These are phyloP conservation scores for Pimpla rufipes DNA, from an alignment of 2,888 invertebrate species.

Conservation along the genomic window DNA sequence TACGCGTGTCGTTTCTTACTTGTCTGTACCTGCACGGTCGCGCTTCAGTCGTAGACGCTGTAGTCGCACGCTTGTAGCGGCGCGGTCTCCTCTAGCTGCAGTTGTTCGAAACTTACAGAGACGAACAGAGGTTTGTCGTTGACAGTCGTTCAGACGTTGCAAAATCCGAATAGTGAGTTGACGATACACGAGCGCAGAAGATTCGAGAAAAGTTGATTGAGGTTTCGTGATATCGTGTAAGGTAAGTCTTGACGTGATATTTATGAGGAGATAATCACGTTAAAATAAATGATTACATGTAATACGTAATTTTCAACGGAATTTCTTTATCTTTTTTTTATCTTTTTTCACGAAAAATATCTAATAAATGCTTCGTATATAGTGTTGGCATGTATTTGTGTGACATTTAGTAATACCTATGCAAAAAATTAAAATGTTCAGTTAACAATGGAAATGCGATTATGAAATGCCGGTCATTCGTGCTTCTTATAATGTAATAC, in stretches of 20 bases:
- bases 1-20: conserved; percentile 7
- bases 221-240: too few relatives aligned
- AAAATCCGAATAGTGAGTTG: neutral
- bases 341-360: neutral
- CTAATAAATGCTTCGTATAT: neutral
- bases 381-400: neutral
- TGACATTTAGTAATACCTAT: too few relatives aligned
- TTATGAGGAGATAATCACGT: too few relatives aligned
- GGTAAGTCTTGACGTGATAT: too few relatives aligned
- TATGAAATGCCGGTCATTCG: neutral
- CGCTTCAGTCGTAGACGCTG: neutral
- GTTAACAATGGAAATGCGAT: conserved; percentile 7
- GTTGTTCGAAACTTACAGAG: neutral
- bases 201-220: neutral
- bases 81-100: conserved; percentile 3
- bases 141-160: conserved; percentile 1
- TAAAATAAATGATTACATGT: too few relatives aligned
- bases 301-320: too few relatives aligned
- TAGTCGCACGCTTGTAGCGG: conserved; percentile 8
- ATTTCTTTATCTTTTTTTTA: too few relatives aligned
- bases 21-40: neutral
- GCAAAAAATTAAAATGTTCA: neutral
- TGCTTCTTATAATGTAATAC: conserved; percentile 10
- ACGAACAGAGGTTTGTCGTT: conserved; percentile 1
- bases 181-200: neutral